Evolutionary conservation across 1,140 invertebrate species (phyloP).

Genomic region (Sinella curviseta): DNA sequence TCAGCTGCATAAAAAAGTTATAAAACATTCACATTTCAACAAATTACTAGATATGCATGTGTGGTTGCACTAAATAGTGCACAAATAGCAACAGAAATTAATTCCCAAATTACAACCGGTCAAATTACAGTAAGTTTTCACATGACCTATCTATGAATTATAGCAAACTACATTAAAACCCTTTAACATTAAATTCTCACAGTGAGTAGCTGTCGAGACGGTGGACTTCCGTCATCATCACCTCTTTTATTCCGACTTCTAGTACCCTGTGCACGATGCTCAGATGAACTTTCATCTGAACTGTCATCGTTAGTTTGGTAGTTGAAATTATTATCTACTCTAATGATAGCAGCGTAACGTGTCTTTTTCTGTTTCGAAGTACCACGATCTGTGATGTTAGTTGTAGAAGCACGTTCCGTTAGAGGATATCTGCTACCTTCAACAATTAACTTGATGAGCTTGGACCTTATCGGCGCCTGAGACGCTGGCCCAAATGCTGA

Average conservation of each 20-base stretch:
- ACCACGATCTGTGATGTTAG: neutral
- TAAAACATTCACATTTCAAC: constrained; percentile 5
- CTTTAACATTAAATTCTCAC: too few relatives aligned
- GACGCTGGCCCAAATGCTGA: too few relatives aligned
- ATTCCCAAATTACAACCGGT: neutral
- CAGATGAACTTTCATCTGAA: neutral
- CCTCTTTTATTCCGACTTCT: neutral
- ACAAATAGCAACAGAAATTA: neutral
- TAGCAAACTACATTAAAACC: too few relatives aligned
- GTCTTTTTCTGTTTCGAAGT: too few relatives aligned
- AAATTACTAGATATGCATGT: too few relatives aligned
- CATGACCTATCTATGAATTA: too few relatives aligned
- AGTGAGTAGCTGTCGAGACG: neutral
- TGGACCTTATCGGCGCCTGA: neutral
- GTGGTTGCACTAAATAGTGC: neutral
- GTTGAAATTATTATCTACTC: too few relatives aligned
- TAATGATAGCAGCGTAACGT: too few relatives aligned
- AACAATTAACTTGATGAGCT: neutral
- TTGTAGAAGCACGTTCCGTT: neutral
- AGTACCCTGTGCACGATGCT: neutral
- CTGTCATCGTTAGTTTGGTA: neutral
- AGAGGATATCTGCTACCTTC: neutral
- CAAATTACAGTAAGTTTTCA: too few relatives aligned
- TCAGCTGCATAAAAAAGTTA: constrained; percentile 38
- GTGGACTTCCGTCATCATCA: neutral